These are phyloP conservation scores for Brachymystax lenok DNA, from an alignment of 2,797 vertebrate genomes.

Conservation along the genomic window DNA sequence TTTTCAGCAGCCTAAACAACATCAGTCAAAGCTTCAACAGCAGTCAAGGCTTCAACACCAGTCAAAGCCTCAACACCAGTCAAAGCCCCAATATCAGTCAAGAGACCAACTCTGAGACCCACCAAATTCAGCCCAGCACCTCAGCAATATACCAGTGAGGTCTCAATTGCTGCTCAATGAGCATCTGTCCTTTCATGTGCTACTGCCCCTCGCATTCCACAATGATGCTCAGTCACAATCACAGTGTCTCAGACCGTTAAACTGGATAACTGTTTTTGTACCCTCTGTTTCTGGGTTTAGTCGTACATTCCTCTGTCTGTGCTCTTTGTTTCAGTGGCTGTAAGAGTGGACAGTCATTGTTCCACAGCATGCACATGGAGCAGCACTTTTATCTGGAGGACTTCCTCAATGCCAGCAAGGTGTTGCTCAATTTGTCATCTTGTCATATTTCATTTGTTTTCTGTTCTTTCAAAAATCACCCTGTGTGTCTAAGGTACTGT, in stretches of 20 bases:
- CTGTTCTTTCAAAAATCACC: too few species aligned
- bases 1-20: constrained; percentile 20
- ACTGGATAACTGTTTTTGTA: not conserved
- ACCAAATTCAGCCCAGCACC: not conserved
- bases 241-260: not conserved
- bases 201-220: not conserved
- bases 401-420: constrained; percentile 36
- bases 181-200: not conserved
- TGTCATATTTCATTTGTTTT: too few species aligned
- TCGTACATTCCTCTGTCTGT: too few species aligned
- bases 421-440: not conserved
- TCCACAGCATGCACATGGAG: constrained; percentile 34
- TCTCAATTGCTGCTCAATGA: not conserved
- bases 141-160: constrained; percentile 32
- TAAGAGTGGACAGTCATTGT: constrained; percentile 32
- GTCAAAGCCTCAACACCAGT: too few species aligned
- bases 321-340: constrained; percentile 30
- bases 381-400: constrained; percentile 30
- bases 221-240: not conserved
- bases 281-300: not conserved
- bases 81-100: too few species aligned
- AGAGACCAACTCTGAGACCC: not conserved
- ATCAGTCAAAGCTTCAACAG: not conserved
- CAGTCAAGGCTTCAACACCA: too few species aligned
- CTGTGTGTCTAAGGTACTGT: not conserved